Conservation (phyloP, 2,888 invertebrate species). For the Galeruca laticollis region DNA sequence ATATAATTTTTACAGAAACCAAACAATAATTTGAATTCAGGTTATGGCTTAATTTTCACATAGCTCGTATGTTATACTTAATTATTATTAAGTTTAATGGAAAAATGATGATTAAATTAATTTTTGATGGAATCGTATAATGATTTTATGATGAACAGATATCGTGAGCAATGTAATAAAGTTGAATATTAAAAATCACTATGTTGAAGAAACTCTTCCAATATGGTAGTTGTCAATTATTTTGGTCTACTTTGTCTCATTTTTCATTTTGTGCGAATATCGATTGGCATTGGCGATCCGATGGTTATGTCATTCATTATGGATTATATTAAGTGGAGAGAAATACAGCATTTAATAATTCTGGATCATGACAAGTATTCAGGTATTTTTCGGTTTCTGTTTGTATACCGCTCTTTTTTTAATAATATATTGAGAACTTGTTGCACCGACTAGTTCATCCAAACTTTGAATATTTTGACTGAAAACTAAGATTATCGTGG, state of each 20-base stretch:
- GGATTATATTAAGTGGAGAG: conserved; percentile 51
- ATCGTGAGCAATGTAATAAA: background rate
- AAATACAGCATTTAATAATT: conserved; percentile 46
- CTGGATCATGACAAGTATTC: conserved; percentile 46
- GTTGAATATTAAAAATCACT: background rate
- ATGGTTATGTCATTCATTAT: conserved; percentile 46
- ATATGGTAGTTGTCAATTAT: conserved; percentile 5
- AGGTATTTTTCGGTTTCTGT: conserved; percentile 44
- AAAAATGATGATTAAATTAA: conserved; percentile 5
- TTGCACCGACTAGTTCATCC: no score
- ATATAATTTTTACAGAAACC: no score
- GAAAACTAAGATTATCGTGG: no score
- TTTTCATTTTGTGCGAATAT: no score
- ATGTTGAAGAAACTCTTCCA: background rate
- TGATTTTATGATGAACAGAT: conserved; percentile 12
- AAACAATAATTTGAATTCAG: no score
- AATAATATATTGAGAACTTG: no score
- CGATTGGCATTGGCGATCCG: background rate
- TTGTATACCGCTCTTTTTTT: no score
- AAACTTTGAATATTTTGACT: no score
- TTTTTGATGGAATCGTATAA: background rate
- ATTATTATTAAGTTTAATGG: background rate
- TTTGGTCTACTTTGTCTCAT: no score
- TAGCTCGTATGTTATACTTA: no score
- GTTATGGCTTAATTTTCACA: no score